Evolutionary conservation across 2,113 vertebrate genomes (phyloP).

Genomic region (Xyliphius kryptos): DNA sequence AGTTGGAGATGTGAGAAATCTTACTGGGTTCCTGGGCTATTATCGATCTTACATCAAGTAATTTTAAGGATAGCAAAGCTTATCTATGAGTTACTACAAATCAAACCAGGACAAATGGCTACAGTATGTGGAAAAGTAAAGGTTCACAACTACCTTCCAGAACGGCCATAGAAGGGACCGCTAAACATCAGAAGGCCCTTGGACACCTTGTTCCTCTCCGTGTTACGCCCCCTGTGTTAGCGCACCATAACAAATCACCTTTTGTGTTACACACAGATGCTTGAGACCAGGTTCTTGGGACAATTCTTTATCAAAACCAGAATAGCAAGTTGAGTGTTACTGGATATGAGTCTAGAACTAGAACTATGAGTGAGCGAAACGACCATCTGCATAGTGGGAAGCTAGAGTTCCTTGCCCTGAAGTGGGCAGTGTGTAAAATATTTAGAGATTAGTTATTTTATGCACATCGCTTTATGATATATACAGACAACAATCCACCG

Average conservation of each 20-base stretch:
- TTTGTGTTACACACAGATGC: neutral
- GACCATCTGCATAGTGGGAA: neutral
- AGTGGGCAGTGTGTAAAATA: neutral
- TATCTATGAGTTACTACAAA: too few relatives aligned
- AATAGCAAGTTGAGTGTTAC: neutral
- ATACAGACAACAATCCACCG: neutral
- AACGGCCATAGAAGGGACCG: too few relatives aligned
- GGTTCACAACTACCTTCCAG: too few relatives aligned
- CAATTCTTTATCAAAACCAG: neutral
- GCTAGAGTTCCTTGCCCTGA: neutral
- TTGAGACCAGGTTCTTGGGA: neutral
- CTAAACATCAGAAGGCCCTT: too few relatives aligned
- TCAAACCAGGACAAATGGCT: too few relatives aligned
- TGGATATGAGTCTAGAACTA: neutral
- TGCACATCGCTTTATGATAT: neutral
- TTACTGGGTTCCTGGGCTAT: too few relatives aligned
- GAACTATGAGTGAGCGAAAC: neutral
- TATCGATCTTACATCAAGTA: too few relatives aligned
- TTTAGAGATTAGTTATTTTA: neutral
- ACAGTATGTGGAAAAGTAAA: too few relatives aligned
- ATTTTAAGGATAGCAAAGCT: too few relatives aligned
- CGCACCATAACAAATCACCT: neutral
- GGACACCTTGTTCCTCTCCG: constrained; percentile 26
- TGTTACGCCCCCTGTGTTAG: neutral
- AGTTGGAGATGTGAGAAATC: constrained; percentile 13